Evolutionary conservation across 1,140 invertebrate genomes (phyloP), one percentile per base, ranked within the genome.

Genomic region (Cydia fagiglandana): DNA sequence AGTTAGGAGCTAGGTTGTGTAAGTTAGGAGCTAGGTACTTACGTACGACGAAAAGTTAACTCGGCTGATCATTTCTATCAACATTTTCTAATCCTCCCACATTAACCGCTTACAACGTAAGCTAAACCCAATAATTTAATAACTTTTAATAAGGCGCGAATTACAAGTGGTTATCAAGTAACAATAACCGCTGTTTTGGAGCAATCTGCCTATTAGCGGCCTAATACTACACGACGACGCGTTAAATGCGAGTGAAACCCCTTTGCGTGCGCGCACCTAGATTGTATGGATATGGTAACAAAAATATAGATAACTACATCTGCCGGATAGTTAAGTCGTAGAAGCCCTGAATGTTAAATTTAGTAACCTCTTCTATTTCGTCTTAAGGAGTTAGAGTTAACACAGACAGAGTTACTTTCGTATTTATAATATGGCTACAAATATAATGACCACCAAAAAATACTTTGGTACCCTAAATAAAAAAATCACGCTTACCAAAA

Each of bases 141-240:
- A 64, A 28, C n/a, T n/a, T 68, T 68, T 13, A 38, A 70, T n/a
- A 64, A 28, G 47, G 28, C 6, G 15, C 15, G 34, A n/a, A 70
- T 70, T 41, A 70, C 28, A 70, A 20, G 74, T 61, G 24, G 73
- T 74, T 50, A 77, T 38, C 28, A 61, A 68, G 66, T 79, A 75
- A 68, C 74, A 73, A 47, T 24, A 24, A 77, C 78, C 81, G 64
- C 80, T 76, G 45, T 64, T 70, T 82, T 79, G 78, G 78, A 80
- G 80, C 75, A 64, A 81, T 83, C 81, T 82, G 81, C 79, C 73
- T 77, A 83, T 82, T 82, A 74, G 50, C 77, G 41, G 70, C 68
- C 53, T 81, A 77, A 70, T 79, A 79, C 80, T 77, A 83, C 78
- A 41, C 7, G 4, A 41, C 75, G 77, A 76, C 78, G 79, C 41